Base-by-base conservation (phyloP, 2,113 vertebrate species). In the Tauraco erythrolophus region DNA sequence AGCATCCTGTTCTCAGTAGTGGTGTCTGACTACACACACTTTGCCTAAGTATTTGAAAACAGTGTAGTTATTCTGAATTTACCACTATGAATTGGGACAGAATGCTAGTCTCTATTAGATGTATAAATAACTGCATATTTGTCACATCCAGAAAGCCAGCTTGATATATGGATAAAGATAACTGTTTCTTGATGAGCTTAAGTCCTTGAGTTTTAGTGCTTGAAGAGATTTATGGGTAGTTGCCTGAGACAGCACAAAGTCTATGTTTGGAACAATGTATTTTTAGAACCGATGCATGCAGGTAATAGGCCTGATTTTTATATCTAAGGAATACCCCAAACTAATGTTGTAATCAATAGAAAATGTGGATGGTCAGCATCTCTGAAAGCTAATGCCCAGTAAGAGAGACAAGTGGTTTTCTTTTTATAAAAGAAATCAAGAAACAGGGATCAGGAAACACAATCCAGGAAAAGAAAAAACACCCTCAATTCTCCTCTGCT, bases 191-290 rank as follows among this genome's bases (percentile, higher is more conserved):
- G 88, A 93, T 74, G 83, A 94, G 76, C 85, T 74, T 31, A n/a
- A 57, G 88, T 94, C 90, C 85, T 93, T 88, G 84, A 93, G 84
- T 92, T 95, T 92, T 85, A 80, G 82, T 79, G 48, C 92, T 90
- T 69, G 4, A 64, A 64, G 79, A 86, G 88, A 84, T 96, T 96
- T 96, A 95, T 92, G 77, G 58, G 15, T 10, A 33, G 66, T 80
- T 74, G 50, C 50, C 79, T 62, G 79, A 88, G 54, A 75, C 48
- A 77, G 85, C 94, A 94, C n/a, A 66, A 91, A 78, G 30, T 48
- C 53, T 91, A 0, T 51, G 31, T 82, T 79, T 76, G 57, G 48
- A 96, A 76, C 80, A 71, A 57, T 23, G 45, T 54, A 53, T 87
- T 95, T 96, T 92, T 94, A 46, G 91, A 92, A 90, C 30, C 11